Conservation (phyloP, 2,888 invertebrate species). For the Rotaria socialis region DNA sequence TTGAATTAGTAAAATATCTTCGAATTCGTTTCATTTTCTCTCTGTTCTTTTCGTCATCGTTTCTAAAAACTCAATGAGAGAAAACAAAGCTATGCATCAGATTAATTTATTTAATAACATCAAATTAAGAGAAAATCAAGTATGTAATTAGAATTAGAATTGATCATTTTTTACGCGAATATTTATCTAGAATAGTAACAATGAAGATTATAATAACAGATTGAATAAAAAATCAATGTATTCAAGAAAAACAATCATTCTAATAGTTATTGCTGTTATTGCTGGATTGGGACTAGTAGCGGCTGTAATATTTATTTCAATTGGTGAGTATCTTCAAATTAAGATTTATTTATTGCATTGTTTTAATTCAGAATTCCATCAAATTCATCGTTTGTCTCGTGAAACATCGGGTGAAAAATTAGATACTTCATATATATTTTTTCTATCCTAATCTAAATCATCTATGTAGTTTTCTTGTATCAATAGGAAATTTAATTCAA, state of each 20-base stretch:
- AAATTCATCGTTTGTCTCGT: not conserved
- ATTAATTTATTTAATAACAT: not conserved
- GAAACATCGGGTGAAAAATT: not conserved
- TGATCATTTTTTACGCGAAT: not conserved
- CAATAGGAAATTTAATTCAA: no score
- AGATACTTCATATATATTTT: not conserved
- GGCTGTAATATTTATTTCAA: not conserved
- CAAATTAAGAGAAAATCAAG: not conserved
- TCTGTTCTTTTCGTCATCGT: not conserved
- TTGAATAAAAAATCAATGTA: not conserved
- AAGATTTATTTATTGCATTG: not conserved
- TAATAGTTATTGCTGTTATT: not conserved
- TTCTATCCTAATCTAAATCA: no score
- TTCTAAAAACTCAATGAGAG: not conserved
- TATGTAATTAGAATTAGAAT: not conserved
- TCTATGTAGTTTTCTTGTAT: no score
- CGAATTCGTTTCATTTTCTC: not conserved
- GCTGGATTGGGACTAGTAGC: not conserved
- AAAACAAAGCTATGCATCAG: not conserved
- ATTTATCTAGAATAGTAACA: not conserved
- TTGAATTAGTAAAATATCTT: not conserved
- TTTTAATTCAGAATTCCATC: slow-evolving; percentile 3
- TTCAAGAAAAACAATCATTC: not conserved
- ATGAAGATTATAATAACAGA: not conserved
- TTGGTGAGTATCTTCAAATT: not conserved